Evolutionary conservation across 2,888 invertebrate genomes (phyloP).

Genomic region (Nephrotoma appendiculata): DNA sequence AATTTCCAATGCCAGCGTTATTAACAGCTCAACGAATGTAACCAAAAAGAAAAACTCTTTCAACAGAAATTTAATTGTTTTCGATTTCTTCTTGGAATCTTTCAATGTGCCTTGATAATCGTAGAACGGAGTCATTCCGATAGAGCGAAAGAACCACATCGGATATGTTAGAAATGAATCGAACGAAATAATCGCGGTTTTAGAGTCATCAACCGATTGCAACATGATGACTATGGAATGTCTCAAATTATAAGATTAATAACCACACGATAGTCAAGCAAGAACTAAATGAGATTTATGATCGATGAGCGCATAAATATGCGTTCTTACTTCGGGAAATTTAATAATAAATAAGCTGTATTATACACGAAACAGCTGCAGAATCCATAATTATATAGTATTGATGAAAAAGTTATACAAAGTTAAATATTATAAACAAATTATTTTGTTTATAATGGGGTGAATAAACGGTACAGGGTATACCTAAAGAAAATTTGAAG

Average conservation of each 20-base stretch:
- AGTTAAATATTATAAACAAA: neutral
- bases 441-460: neutral
- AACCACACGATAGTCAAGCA: neutral
- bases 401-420: neutral
- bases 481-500: neutral
- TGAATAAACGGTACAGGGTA: neutral
- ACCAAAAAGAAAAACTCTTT: neutral
- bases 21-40: neutral
- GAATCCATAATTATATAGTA: neutral
- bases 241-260: neutral
- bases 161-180: neutral
- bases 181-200: neutral
- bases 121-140: neutral
- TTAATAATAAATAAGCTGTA: neutral
- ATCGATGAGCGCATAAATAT: neutral
- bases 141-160: neutral
- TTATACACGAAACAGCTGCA: neutral
- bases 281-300: neutral
- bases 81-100: neutral
- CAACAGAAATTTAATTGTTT: neutral
- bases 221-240: neutral
- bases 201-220: neutral
- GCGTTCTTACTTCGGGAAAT: neutral
- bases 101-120: neutral
- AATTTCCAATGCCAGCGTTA: constrained; percentile 17